phyloP scores from a whole-genome alignment of 2,113 vertebrate genomes.

The Megalops atlanticus region DNA sequence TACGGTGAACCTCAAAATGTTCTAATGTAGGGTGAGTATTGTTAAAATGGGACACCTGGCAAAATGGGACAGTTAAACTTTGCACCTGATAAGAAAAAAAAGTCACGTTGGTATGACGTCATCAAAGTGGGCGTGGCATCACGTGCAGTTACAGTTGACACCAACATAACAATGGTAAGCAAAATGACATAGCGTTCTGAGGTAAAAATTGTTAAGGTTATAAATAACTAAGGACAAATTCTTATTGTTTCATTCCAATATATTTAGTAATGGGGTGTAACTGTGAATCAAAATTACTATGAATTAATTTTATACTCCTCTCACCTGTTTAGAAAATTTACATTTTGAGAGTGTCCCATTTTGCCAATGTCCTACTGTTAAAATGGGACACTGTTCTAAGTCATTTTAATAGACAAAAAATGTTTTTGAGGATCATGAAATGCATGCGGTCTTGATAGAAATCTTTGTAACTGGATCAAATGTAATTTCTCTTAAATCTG shows the following conservation, averaged over 20 bases:
- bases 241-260: not conserved
- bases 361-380: not conserved
- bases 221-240: not conserved
- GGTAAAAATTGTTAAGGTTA: conserved; percentile 5
- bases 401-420: not conserved
- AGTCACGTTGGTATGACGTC: too few species aligned
- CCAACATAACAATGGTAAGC: too few species aligned
- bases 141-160: too few species aligned
- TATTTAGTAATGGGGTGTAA: conserved; percentile 8
- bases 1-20: too few species aligned
- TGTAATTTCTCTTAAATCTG: conserved; percentile 12
- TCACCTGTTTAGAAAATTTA: not conserved
- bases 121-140: too few species aligned
- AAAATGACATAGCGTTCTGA: too few species aligned
- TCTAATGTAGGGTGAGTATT: too few species aligned
- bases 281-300: conserved; percentile 11
- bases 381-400: not conserved
- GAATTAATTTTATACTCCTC: not conserved
- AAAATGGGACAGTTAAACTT: conserved; percentile 35
- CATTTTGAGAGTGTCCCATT: not conserved
- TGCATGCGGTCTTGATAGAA: conserved; percentile 4
- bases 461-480: conserved; percentile 10
- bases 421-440: too few species aligned
- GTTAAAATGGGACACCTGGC: conserved; percentile 22
- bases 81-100: not conserved